phyloP scores from a whole-genome alignment of 2,113 vertebrate species.

The human (Homo sapiens) region GRCh38 chr18:56622501-56623000 shows the following conservation, averaged over 20 bases:
- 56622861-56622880: not conserved
- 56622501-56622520: not conserved
- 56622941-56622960: not conserved
- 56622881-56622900: not conserved
- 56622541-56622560: constrained; percentile 23
- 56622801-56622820: constrained; percentile 9
- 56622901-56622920: constrained; percentile 31
- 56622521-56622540: constrained; percentile 27
- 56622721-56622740: not conserved
- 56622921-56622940: not conserved
- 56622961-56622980: not conserved
- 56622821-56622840: constrained; percentile 45
- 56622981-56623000: not conserved
- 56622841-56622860: not conserved
- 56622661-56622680: not conserved
- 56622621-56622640: constrained; percentile 24
- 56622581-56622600: not conserved
- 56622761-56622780: constrained; percentile 37
- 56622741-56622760: constrained; percentile 27
- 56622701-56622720: not conserved
- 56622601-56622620: constrained; percentile 13
- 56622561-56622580: constrained; percentile 20
- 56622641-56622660: constrained; percentile 35
- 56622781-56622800: not conserved
- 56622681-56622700: not conserved